phyloP scores from a whole-genome alignment of 2,113 vertebrate genomes.

The Alosa alosa region DNA sequence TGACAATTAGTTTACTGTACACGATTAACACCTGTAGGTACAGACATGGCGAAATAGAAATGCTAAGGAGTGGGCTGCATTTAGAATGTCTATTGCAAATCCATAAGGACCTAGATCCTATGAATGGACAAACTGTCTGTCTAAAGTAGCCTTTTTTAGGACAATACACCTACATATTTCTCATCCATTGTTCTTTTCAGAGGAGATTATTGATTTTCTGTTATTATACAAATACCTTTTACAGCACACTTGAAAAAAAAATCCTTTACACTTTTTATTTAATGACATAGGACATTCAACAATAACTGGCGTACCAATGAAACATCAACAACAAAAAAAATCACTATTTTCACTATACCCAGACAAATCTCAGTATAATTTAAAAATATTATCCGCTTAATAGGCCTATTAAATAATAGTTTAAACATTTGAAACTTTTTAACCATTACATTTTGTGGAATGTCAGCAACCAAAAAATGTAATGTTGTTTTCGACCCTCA shows the following conservation, averaged over 20 bases:
- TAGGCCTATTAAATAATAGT: background rate
- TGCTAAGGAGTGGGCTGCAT: background rate
- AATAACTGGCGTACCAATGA: background rate
- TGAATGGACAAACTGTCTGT: background rate
- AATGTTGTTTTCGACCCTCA: background rate
- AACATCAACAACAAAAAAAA: background rate
- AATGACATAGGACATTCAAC: background rate
- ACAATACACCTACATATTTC: background rate
- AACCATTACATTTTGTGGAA: background rate
- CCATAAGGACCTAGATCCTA: background rate
- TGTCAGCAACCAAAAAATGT: background rate
- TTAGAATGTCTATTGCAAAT: background rate
- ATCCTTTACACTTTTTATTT: background rate
- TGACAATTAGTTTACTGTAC: background rate
- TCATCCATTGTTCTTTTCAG: background rate
- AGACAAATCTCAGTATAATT: background rate
- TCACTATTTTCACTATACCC: background rate
- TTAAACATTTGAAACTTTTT: background rate
- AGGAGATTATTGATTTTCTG: background rate
- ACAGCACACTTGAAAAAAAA: background rate
- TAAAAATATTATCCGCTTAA: background rate
- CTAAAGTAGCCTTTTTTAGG: no score
- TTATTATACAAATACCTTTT: background rate
- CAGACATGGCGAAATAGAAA: background rate
- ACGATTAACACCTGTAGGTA: background rate